A percentile compares a stretch with the other conserved stretches of the same genome.
These are phyloP conservation scores for Potorous gilbertii DNA, from an alignment of 2,797 vertebrate genomes.

Conservation along the genomic window DNA sequence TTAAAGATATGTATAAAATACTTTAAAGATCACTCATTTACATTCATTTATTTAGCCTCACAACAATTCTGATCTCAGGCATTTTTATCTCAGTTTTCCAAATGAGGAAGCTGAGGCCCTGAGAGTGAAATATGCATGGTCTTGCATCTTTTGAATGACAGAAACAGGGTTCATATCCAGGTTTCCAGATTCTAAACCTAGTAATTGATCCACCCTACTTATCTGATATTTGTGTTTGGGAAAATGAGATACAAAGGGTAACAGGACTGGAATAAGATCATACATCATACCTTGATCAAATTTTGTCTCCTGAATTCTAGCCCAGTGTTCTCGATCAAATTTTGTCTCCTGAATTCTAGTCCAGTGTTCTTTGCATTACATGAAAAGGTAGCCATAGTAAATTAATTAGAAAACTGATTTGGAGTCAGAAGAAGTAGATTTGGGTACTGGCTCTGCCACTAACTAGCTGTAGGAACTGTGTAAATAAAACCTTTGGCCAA, in stretches of 20 bases:
- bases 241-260: not conserved
- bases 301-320: not conserved
- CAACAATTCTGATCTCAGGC: not conserved
- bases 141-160: not conserved
- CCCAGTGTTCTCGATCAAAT: not conserved
- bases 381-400: not conserved
- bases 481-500: not conserved
- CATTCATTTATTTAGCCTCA: not conserved
- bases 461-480: not conserved
- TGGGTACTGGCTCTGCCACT: not conserved
- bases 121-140: not conserved
- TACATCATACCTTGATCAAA: not conserved
- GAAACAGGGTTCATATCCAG: not conserved
- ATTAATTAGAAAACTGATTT: not conserved
- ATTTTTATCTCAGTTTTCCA: not conserved
- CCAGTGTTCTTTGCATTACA: not conserved
- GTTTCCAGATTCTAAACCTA: not conserved
- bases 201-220: not conserved
- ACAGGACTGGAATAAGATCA: not conserved
- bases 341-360: not conserved
- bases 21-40: not conserved
- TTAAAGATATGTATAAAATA: not conserved
- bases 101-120: not conserved
- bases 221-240: not conserved
- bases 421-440: not conserved